Conservation (phyloP, 1,140 invertebrate genomes). For the Cydia amplana region DNA sequence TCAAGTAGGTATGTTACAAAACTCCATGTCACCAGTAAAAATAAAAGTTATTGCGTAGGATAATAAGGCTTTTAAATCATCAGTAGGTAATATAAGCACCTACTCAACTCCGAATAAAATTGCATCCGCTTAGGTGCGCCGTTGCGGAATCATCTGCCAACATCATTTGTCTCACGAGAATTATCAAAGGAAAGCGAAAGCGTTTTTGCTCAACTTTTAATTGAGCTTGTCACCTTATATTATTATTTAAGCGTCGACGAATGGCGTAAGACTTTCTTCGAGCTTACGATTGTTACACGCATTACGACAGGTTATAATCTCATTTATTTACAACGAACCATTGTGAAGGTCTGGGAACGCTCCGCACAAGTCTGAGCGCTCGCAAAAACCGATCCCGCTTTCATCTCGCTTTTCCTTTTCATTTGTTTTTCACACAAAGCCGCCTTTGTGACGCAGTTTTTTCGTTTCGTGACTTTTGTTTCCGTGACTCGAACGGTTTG, state of each 20-base stretch:
- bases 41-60: background rate
- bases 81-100: background rate
- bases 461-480: constrained; percentile 19
- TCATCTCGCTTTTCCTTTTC: constrained; percentile 41
- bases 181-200: constrained; percentile 30
- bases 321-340: constrained; percentile 33
- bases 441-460: constrained; percentile 3
- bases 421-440: constrained; percentile 31
- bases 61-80: background rate
- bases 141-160: constrained; percentile 17
- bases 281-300: constrained; percentile 26
- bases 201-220: constrained; percentile 28
- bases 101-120: background rate
- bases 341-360: constrained; percentile 38
- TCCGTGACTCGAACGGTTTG: constrained; percentile 25
- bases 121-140: constrained; percentile 12
- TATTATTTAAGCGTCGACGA: constrained; percentile 34
- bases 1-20: background rate
- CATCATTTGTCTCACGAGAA: constrained; percentile 23
- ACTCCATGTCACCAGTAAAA: background rate
- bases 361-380: background rate
- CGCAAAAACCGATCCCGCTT: constrained; percentile 35
- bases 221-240: constrained; percentile 35
- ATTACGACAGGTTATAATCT: constrained; percentile 31
- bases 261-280: constrained; percentile 37